Base-by-base conservation (phyloP, 1,140 invertebrate genomes). In the Aphidius gifuensis region DNA sequence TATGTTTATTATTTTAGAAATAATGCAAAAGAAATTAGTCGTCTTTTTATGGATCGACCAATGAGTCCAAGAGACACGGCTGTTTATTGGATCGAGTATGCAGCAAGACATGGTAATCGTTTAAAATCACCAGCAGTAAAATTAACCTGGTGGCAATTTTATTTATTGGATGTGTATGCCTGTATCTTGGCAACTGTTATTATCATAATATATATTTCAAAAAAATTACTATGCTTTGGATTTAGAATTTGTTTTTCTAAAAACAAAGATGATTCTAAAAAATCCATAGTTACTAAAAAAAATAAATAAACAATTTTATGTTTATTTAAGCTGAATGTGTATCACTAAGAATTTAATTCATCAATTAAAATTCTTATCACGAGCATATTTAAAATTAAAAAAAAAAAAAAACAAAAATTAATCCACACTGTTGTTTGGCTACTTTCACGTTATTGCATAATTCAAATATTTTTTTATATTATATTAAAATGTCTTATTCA, bases 21-120 rank as follows among this genome's bases (percentile, higher is more conserved):
- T 5, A 66, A 66, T 45, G 7, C 23, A 9, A 56, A 55, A 47
- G 51, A 23, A 23, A n/a, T 66, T 40, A 23, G 58, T 32, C 62
- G 61, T 56, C 32, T 62, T 44, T 64, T 64, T 39, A 55, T 21
- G 61, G 68, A 71, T 68, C 67, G 68, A 59, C 69, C 67, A 61
- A 69, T 66, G 61, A 62, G n/a, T 16, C 23, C 50, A 5, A 4
- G n/a, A 39, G 50, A 53, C 50, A 53, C 50, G 3, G 50, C 50
- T 2, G 23, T 53, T 39, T 53, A 53, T 23, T 53, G 50, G 50
- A 39, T 53, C 4, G 50, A 53, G 9, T 53, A 53, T 23, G 38
- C 50, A 53, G 50, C 50, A 7, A 53, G 32, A 53, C 32, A 11
- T 53, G 50, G 50, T 5, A n/a, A 9, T 39, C 32, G 38, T 23